Conservation (phyloP, 2,888 invertebrate species). For the Hirtodrosophila trivittata region DNA sequence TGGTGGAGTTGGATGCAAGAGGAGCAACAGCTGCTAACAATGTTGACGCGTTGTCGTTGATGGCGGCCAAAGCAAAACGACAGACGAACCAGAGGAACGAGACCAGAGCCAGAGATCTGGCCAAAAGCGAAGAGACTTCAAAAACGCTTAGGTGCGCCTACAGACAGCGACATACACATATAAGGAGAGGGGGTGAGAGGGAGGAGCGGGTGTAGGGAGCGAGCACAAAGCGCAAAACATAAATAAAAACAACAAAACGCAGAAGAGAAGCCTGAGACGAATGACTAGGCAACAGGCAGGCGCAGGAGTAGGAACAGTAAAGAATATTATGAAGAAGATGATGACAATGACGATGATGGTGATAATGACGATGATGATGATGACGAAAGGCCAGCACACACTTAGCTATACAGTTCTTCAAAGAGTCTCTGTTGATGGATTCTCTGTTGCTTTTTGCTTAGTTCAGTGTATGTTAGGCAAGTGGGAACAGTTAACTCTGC, state of each 20-base stretch:
- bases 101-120: constrained; percentile 31
- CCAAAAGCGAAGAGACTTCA: constrained; percentile 37
- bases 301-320: constrained; percentile 2
- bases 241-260: constrained; percentile 36
- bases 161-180: constrained; percentile 39
- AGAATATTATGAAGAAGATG: not conserved
- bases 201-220: not conserved
- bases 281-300: constrained; percentile 15
- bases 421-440: constrained; percentile 14
- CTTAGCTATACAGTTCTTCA: constrained; percentile 1
- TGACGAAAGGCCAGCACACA: constrained; percentile 3
- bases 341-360: constrained; percentile 2
- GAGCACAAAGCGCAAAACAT: constrained; percentile 10
- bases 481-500: no score
- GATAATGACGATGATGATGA: constrained; percentile 14
- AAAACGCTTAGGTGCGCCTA: constrained; percentile 30
- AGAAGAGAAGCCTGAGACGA: constrained; percentile 5
- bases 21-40: constrained; percentile 74
- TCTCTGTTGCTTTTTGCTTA: constrained; percentile 9
- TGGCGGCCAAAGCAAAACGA: constrained; percentile 26
- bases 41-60: constrained; percentile 57
- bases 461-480: no score
- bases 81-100: constrained; percentile 2
- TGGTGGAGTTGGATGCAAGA: constrained; percentile 43
- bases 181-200: not conserved